Evolutionary conservation across 2,797 vertebrate species (phyloP).

Genomic region (Phataginus tricuspis): DNA sequence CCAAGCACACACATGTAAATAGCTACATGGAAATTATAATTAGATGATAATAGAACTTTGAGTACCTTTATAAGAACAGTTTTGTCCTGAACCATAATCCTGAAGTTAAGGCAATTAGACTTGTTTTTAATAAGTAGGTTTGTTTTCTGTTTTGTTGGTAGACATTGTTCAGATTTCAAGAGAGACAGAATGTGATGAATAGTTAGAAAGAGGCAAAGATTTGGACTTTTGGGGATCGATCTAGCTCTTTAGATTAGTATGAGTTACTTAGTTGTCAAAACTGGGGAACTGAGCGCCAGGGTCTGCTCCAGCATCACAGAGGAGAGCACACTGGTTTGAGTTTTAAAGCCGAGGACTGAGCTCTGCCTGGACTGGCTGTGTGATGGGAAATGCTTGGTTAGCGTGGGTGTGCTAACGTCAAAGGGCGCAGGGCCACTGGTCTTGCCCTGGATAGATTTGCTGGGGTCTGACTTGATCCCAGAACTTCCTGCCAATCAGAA

Average conservation of each 20-base stretch:
- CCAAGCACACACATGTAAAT: constrained; percentile 77
- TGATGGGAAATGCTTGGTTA: constrained; percentile 18
- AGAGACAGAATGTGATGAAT: constrained; percentile 28
- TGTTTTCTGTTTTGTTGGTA: constrained; percentile 34
- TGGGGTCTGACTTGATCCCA: background rate
- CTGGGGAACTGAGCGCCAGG: background rate
- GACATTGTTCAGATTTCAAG: constrained; percentile 37
- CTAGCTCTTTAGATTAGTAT: background rate
- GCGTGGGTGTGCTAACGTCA: background rate
- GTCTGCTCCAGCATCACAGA: background rate
- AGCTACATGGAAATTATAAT: constrained; percentile 84
- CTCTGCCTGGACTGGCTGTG: background rate
- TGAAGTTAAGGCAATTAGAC: constrained; percentile 78
- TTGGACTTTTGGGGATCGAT: background rate
- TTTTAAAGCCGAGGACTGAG: background rate
- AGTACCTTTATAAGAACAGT: constrained; percentile 81
- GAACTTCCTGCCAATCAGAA: background rate
- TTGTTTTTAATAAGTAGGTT: constrained; percentile 76
- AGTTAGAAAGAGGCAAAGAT: constrained; percentile 44
- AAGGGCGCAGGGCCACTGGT: background rate
- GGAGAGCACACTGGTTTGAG: background rate
- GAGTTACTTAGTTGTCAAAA: background rate
- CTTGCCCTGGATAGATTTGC: background rate
- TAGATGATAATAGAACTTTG: constrained; percentile 83
- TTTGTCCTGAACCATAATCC: constrained; percentile 83